These are phyloP conservation scores for Caiman crocodilus DNA, from an alignment of 2,797 vertebrate genomes.

Conservation along the genomic window DNA sequence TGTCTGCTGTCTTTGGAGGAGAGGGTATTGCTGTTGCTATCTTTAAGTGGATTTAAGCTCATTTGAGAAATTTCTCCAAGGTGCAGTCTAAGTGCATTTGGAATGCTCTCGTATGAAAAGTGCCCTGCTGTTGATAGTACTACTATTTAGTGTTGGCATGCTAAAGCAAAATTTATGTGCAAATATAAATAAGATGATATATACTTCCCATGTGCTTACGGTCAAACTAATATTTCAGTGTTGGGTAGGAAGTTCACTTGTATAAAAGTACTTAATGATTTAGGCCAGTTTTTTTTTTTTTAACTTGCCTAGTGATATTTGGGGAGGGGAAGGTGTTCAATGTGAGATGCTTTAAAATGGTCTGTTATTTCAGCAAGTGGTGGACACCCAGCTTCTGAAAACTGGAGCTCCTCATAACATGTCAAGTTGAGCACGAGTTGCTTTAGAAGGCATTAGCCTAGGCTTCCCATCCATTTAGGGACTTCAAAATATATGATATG, in stretches of 20 bases:
- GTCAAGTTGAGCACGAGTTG: not conserved
- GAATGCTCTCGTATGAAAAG: not conserved
- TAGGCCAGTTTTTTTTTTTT: not conserved
- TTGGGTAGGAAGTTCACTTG: not conserved
- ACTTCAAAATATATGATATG: slow-evolving; percentile 39
- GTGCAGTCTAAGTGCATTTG: not conserved
- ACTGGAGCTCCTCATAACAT: not conserved
- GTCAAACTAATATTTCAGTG: not conserved
- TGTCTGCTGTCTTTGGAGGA: not conserved
- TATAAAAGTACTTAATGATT: not conserved
- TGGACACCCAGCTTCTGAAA: not conserved
- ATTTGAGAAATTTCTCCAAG: fast-evolving
- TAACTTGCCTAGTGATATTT: not conserved
- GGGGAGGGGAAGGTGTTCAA: not conserved
- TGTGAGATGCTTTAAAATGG: not conserved
- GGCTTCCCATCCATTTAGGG: not conserved
- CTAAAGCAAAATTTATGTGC: not conserved
- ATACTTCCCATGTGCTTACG: not conserved
- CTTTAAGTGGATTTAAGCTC: not conserved
- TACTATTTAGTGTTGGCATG: not conserved
- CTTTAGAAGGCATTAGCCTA: not conserved
- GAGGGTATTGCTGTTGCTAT: not conserved
- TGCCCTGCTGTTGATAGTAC: not conserved
- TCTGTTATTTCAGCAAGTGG: not conserved
- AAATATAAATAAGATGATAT: not conserved